Percentiles rank a stretch among this genome's conserved stretches.
phyloP scores from a whole-genome alignment of 2,888 invertebrate genomes.

The Hyalella azteca region DNA sequence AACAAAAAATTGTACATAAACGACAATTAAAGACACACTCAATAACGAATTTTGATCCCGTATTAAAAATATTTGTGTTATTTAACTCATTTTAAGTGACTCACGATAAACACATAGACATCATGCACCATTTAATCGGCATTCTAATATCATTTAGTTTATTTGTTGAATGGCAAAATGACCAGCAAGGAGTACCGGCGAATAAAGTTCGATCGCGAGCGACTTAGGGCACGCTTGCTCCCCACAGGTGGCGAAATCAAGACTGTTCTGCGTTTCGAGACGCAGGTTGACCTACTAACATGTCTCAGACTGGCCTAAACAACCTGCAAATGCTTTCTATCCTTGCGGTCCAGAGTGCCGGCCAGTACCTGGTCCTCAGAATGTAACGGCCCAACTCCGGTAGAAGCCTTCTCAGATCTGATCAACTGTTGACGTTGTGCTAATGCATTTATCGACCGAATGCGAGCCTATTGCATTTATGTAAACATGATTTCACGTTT shows the following conservation, averaged over 20 bases:
- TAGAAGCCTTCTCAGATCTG: background rate
- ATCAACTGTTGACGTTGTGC: background rate
- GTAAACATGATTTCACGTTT: background rate
- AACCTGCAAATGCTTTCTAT: background rate
- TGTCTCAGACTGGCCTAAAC: background rate
- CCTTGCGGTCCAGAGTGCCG: background rate
- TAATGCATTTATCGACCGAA: background rate
- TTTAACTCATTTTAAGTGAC: background rate
- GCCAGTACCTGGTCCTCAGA: background rate
- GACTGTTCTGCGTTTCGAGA: background rate
- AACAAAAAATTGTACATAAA: background rate
- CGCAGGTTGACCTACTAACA: conserved; percentile 1
- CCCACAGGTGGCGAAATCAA: background rate
- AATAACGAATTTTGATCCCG: background rate
- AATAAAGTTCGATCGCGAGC: background rate
- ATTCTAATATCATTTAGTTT: too few relatives aligned
- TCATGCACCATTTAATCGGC: too few relatives aligned
- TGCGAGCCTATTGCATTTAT: background rate
- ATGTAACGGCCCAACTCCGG: background rate
- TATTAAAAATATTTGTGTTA: background rate
- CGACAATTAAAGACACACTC: background rate
- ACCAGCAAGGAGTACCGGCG: background rate
- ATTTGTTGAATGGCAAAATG: background rate
- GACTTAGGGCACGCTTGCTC: background rate
- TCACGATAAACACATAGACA: too few relatives aligned